A percentile compares a stretch with the other conserved stretches of the same genome.
Evolutionary conservation across 2,113 vertebrate genomes (phyloP).

Genomic region (Neofelis nebulosa): DNA sequence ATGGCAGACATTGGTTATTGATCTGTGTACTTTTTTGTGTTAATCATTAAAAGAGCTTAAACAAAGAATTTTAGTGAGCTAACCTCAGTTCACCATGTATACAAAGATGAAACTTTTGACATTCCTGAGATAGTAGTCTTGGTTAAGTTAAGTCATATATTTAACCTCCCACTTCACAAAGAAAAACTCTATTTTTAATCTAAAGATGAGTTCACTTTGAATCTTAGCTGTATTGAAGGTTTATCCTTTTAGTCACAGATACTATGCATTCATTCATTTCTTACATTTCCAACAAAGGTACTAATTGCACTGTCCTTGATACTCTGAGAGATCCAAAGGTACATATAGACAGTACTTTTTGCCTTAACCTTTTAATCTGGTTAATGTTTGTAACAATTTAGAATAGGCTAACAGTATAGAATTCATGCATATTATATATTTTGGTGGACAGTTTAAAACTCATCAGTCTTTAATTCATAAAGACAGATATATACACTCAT

Average conservation of each 20-base stretch:
- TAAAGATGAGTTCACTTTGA: background rate
- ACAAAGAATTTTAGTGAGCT: background rate
- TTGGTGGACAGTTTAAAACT: background rate
- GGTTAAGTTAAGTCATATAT: background rate
- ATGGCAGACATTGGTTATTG: background rate
- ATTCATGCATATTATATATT: background rate
- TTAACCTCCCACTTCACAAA: background rate
- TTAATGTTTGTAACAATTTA: background rate
- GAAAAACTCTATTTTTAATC: background rate
- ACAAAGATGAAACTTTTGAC: background rate
- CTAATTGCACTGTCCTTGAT: background rate
- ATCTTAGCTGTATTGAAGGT: background rate
- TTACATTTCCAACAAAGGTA: background rate
- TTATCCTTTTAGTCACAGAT: background rate
- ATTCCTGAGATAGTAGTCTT: background rate
- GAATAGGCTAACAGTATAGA: background rate
- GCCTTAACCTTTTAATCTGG: background rate
- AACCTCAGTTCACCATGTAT: background rate
- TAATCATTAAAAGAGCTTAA: background rate
- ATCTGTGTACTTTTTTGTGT: background rate
- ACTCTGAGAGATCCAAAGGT: background rate
- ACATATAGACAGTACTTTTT: background rate
- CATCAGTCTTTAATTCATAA: background rate
- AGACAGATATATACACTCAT: accelerated
- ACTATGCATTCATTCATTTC: background rate